Conservation (phyloP, 1,140 invertebrate species). For the Sycophila sp. region DNA sequence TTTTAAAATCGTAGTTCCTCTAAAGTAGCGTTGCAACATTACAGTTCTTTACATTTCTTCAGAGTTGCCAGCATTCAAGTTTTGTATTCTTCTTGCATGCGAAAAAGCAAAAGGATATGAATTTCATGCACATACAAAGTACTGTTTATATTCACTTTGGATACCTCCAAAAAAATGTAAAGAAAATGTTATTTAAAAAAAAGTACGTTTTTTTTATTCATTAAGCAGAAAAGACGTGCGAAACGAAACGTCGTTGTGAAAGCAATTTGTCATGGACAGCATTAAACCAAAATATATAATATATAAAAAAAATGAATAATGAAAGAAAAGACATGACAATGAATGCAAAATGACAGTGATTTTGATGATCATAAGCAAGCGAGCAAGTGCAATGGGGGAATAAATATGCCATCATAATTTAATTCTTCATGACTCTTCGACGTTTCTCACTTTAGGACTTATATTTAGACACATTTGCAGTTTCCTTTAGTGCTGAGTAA, state of each 20-base stretch:
- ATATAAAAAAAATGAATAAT: not conserved
- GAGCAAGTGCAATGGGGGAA: conserved; percentile 23
- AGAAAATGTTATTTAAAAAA: not conserved
- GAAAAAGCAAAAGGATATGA: too few species aligned
- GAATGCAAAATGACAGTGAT: conserved; percentile 31
- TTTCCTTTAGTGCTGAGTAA: not conserved
- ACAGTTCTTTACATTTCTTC: not conserved
- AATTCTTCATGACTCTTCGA: too few species aligned
- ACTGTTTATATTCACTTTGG: not conserved
- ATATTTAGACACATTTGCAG: not conserved
- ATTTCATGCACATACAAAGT: too few species aligned
- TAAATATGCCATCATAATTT: not conserved
- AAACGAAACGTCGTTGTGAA: conserved; percentile 24
- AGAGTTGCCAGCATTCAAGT: too few species aligned
- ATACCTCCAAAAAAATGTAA: not conserved
- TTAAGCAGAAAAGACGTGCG: conserved; percentile 29
- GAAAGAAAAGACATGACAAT: not conserved
- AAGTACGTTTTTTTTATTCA: not conserved
- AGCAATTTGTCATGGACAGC: too few species aligned
- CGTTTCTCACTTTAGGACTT: too few species aligned
- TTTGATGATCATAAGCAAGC: conserved; percentile 26
- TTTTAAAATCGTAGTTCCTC: not conserved
- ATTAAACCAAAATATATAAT: not conserved
- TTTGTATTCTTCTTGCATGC: not conserved
- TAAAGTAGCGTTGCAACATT: not conserved